Conservation (phyloP, 2,888 invertebrate species). For the Cheilosia vernalis region DNA sequence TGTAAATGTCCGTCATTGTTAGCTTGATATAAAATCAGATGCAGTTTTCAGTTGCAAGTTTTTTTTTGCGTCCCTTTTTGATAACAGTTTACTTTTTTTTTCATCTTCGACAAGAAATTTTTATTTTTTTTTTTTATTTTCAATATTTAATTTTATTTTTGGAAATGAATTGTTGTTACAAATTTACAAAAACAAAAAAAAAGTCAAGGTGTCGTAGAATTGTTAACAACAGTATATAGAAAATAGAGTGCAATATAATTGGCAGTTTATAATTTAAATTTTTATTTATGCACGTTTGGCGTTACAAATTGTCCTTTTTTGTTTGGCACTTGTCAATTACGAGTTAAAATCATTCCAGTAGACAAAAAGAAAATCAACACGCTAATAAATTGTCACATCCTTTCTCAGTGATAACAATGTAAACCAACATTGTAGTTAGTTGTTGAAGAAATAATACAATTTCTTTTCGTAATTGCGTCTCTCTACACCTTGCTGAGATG, state of each 20-base stretch:
- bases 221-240: conserved; percentile 6
- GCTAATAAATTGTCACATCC: conserved; percentile 29
- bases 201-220: conserved; percentile 54
- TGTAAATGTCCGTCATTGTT: conserved; percentile 52
- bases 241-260: conserved; percentile 40
- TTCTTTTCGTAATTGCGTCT: conserved; percentile 33
- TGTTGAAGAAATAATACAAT: conserved; percentile 36
- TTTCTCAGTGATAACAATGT: conserved; percentile 39
- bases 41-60: conserved; percentile 23
- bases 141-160: conserved; percentile 39
- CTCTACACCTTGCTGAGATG: conserved; percentile 59
- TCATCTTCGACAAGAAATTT: conserved; percentile 15
- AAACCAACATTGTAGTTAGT: conserved; percentile 35
- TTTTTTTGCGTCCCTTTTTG: conserved; percentile 41
- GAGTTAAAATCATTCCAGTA: conserved; percentile 45
- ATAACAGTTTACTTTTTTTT: conserved; percentile 56
- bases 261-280: conserved; percentile 15
- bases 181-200: conserved; percentile 2
- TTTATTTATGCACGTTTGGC: background rate
- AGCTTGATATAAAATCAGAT: conserved; percentile 50
- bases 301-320: conserved; percentile 5
- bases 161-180: conserved; percentile 38
- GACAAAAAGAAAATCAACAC: conserved; percentile 23
- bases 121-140: conserved; percentile 61
- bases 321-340: conserved; percentile 56